A percentile compares a stretch with the other conserved stretches of the same genome.
Conservation (phyloP, 2,113 vertebrate genomes). For the Maccullochella peelii region DNA sequence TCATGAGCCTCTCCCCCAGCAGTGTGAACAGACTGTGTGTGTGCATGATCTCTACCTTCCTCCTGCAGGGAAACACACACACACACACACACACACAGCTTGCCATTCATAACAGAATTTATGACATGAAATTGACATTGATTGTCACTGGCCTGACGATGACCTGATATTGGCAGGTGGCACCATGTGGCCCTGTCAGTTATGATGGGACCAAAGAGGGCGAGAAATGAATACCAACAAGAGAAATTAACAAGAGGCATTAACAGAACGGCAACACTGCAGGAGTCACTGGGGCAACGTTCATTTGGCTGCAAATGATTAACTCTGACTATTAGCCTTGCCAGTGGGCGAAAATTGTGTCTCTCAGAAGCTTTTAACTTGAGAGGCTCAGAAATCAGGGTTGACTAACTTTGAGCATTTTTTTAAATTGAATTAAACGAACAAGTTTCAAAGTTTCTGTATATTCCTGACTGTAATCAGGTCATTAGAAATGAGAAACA, state of each 20-base stretch:
- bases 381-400: slow-evolving; percentile 24
- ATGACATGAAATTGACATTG: slow-evolving; percentile 45
- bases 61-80: slow-evolving; percentile 79
- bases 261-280: not conserved
- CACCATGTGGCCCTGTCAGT: slow-evolving; percentile 57
- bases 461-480: slow-evolving; percentile 4
- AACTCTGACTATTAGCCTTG: slow-evolving; percentile 37
- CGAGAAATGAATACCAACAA: slow-evolving; percentile 35
- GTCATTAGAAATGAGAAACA: not conserved
- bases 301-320: slow-evolving; percentile 32
- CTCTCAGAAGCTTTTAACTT: slow-evolving; percentile 35
- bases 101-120: slow-evolving; percentile 32
- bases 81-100: slow-evolving; percentile 37
- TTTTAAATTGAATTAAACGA: slow-evolving; percentile 3
- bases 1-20: slow-evolving; percentile 96
- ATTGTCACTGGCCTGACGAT: slow-evolving; percentile 44
- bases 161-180: slow-evolving; percentile 46
- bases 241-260: slow-evolving; percentile 46
- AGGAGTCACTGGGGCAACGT: slow-evolving; percentile 5
- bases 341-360: slow-evolving; percentile 5
- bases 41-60: slow-evolving; percentile 99
- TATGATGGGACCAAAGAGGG: slow-evolving; percentile 27
- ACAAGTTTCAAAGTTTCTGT: slow-evolving; percentile 5
- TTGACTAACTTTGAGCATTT: slow-evolving; percentile 20
- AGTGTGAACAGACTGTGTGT: slow-evolving; percentile 99